These are phyloP conservation scores for Calidris pugnax DNA, from an alignment of 2,113 vertebrate species.

Conservation along the genomic window DNA sequence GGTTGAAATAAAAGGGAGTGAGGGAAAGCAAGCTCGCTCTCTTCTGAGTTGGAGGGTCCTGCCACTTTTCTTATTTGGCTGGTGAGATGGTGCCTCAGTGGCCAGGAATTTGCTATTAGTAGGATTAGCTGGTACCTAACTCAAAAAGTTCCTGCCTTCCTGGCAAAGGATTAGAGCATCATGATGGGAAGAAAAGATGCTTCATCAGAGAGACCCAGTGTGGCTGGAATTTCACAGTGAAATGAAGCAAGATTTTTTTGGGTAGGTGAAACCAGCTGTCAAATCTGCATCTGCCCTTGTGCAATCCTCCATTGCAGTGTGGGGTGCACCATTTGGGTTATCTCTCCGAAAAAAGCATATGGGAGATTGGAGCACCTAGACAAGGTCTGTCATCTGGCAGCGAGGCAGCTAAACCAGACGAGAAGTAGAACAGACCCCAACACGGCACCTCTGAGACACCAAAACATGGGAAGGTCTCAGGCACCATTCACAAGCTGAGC, in stretches of 20 bases:
- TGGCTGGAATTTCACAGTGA: neutral
- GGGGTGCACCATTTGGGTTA: neutral
- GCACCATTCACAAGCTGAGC: neutral
- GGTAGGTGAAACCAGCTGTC: neutral
- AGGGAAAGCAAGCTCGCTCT: neutral
- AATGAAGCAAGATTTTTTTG: rapidly evolving
- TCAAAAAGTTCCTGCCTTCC: neutral
- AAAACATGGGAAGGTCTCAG: rapidly evolving
- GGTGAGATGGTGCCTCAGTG: neutral
- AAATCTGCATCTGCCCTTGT: neutral
- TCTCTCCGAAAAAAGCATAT: neutral
- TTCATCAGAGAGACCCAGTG: neutral
- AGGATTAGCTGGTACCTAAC: neutral
- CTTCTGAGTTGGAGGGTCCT: neutral
- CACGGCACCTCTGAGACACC: rapidly evolving
- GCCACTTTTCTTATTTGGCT: neutral
- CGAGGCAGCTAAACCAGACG: rapidly evolving
- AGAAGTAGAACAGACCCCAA: neutral
- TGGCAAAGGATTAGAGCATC: neutral
- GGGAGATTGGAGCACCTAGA: neutral
- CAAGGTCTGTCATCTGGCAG: neutral
- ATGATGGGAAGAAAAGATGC: neutral
- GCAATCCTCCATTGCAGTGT: neutral
- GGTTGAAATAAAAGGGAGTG: neutral
- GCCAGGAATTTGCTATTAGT: neutral